phyloP scores from a whole-genome alignment of 1,140 invertebrate species.

The Pseudomyrmex flavicornis region DNA sequence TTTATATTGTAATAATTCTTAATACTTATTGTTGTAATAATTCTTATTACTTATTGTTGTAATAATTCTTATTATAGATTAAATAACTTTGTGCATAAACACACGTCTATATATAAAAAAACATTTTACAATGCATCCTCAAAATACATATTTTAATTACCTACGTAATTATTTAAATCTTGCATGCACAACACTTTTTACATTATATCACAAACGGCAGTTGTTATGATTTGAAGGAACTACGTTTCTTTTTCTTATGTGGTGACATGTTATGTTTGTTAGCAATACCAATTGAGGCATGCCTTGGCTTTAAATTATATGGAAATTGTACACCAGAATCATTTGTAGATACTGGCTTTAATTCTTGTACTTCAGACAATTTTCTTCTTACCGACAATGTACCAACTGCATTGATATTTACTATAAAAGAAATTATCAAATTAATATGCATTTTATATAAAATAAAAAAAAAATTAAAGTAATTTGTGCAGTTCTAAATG shows the following conservation, averaged over 20 bases:
- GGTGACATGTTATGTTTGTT: background rate
- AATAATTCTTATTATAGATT: too few relatives aligned
- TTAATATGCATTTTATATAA: background rate
- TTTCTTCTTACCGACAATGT: conserved; percentile 74
- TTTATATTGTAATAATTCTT: too few relatives aligned
- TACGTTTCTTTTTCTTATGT: conserved; percentile 46
- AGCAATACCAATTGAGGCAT: conserved; percentile 76
- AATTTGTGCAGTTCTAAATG: background rate
- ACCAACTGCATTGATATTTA: conserved; percentile 75
- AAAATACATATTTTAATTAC: too few relatives aligned
- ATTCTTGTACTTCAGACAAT: conserved; percentile 65
- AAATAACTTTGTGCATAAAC: too few relatives aligned
- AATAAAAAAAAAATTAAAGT: too few relatives aligned
- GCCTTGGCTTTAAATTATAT: conserved; percentile 74
- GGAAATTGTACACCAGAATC: conserved; percentile 70
- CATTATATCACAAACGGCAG: background rate
- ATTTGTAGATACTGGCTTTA: conserved; percentile 47
- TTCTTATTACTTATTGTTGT: too few relatives aligned
- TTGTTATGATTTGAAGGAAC: background rate
- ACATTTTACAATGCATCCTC: too few relatives aligned
- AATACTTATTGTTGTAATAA: too few relatives aligned
- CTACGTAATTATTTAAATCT: too few relatives aligned
- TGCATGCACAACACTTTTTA: background rate
- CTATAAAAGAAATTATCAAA: conserved; percentile 62
- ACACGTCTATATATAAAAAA: too few relatives aligned